Conservation (phyloP, 2,888 invertebrate genomes). For the Oxystoma pomonae region DNA sequence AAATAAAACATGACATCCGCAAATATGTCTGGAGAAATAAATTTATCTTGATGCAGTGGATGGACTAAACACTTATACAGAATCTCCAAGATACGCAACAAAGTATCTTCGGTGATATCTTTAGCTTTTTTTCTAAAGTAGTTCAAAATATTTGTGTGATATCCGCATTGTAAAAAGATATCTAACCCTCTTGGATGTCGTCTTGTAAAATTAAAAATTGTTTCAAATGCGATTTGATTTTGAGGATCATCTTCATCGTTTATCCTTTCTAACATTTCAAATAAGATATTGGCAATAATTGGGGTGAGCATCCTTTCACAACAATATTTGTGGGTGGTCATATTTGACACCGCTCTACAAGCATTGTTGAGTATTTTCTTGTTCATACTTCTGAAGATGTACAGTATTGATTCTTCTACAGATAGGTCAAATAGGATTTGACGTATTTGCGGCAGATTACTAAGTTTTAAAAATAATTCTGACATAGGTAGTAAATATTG, state of each 20-base stretch:
- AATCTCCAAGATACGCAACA: slow-evolving; percentile 31
- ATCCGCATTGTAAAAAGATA: slow-evolving; percentile 27
- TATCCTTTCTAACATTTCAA: slow-evolving; percentile 29
- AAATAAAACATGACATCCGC: slow-evolving; percentile 12
- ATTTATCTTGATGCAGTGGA: slow-evolving; percentile 26
- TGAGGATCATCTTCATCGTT: slow-evolving; percentile 31
- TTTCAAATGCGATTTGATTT: slow-evolving; percentile 35
- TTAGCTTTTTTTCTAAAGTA: slow-evolving; percentile 30
- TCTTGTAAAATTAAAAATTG: slow-evolving; percentile 32
- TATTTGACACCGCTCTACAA: slow-evolving; percentile 35
- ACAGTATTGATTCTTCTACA: slow-evolving; percentile 36
- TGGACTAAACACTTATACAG: slow-evolving; percentile 29
- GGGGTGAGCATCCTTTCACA: slow-evolving; percentile 38
- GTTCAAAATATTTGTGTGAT: slow-evolving; percentile 30
- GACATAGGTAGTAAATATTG: slow-evolving; percentile 28
- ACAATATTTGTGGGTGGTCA: slow-evolving; percentile 38
- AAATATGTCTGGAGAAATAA: slow-evolving; percentile 26
- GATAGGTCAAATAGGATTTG: slow-evolving; percentile 38
- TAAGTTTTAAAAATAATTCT: slow-evolving; percentile 31
- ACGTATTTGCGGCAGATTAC: slow-evolving; percentile 31
- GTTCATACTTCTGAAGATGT: slow-evolving; percentile 32
- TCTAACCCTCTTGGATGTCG: slow-evolving; percentile 31
- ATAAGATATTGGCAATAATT: slow-evolving; percentile 30
- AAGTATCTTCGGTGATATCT: slow-evolving; percentile 25
- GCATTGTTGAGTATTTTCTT: slow-evolving; percentile 33